These are phyloP conservation scores for Philereme vetulata DNA, from an alignment of 2,888 invertebrate genomes.

Conservation along the genomic window DNA sequence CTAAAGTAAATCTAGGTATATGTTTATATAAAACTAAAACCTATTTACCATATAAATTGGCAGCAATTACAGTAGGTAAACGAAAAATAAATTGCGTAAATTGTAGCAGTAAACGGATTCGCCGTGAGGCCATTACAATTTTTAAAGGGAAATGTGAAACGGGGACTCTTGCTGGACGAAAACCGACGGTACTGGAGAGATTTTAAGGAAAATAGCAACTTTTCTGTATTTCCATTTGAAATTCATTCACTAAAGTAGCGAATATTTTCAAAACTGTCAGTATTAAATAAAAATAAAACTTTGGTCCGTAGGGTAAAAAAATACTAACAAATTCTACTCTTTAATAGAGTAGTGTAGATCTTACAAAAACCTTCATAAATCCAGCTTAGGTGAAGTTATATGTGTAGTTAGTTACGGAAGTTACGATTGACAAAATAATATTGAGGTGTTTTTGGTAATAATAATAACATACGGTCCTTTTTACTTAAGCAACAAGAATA, in stretches of 20 bases:
- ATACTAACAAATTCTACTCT: not conserved
- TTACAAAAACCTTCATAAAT: not conserved
- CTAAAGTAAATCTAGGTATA: not conserved
- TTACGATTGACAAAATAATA: not conserved
- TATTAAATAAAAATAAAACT: too few relatives aligned
- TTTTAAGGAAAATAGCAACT: conserved; percentile 8
- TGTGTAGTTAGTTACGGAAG: not conserved
- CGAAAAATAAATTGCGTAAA: conserved; percentile 36
- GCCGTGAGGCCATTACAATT: conserved; percentile 51
- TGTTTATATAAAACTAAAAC: conserved; percentile 9
- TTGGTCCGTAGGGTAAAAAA: not conserved
- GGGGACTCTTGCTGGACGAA: conserved; percentile 29
- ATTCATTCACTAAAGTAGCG: not conserved
- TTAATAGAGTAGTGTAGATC: not conserved
- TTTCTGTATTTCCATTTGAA: not conserved
- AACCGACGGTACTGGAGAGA: conserved; percentile 7
- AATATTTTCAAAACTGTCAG: conserved; percentile 29
- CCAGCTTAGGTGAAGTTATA: not conserved
- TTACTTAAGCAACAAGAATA: not conserved
- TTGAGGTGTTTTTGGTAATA: not conserved
- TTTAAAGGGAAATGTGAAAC: conserved; percentile 50
- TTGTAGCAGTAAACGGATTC: conserved; percentile 43
- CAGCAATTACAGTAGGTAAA: conserved; percentile 31
- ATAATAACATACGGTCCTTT: too few relatives aligned
- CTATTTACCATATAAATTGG: conserved; percentile 31